A percentile compares a stretch with the other conserved stretches of the same genome.
Conservation (phyloP, 2,888 invertebrate genomes). For the Fissipunctia ypsillon region DNA sequence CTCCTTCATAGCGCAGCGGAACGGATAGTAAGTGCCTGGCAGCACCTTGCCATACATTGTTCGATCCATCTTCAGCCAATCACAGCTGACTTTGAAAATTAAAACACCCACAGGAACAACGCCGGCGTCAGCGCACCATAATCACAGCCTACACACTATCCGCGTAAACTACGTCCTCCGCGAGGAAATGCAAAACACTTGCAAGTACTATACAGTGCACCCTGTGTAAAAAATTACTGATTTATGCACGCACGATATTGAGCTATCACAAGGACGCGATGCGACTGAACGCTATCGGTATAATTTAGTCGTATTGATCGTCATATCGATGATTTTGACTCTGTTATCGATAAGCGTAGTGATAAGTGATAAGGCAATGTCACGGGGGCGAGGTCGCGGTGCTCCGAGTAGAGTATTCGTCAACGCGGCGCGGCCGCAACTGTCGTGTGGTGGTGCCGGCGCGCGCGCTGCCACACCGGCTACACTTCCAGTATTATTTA, state of each 20-base stretch:
- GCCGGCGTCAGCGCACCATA: conserved; percentile 86
- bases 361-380: conserved; percentile 86
- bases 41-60: conserved; percentile 97
- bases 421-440: conserved; percentile 88
- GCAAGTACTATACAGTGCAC: conserved; percentile 53
- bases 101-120: conserved; percentile 86
- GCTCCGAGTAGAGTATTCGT: conserved; percentile 85
- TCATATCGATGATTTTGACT: conserved; percentile 77
- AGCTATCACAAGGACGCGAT: conserved; percentile 73
- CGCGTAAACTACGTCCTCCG: conserved; percentile 78
- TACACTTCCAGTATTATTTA: conserved; percentile 83
- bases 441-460: conserved; percentile 84
- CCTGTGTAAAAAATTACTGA: conserved; percentile 55
- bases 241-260: conserved; percentile 42
- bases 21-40: conserved; percentile 96
- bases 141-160: conserved; percentile 85
- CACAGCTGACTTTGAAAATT: conserved; percentile 83
- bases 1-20: conserved; percentile 95
- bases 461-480: conserved; percentile 79
- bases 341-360: conserved; percentile 76
- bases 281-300: conserved; percentile 68
- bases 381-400: conserved; percentile 83
- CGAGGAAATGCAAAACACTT: conserved; percentile 77
- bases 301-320: conserved; percentile 64
- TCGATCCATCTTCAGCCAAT: conserved; percentile 93